Evolutionary conservation across 2,888 invertebrate genomes (phyloP).

Genomic region (Mactromeris polynyma): DNA sequence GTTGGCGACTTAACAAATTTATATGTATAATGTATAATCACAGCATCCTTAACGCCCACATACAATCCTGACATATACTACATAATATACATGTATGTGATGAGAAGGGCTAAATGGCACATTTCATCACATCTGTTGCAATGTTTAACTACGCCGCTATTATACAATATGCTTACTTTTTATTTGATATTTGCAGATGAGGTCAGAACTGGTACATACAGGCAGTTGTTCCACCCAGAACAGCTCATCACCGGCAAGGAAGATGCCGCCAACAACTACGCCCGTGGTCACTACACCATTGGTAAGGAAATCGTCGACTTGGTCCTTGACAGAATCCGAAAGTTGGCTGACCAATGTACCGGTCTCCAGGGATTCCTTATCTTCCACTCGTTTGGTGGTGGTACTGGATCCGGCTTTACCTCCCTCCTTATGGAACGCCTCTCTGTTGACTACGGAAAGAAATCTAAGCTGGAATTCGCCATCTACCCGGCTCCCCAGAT

Average conservation of each 20-base stretch:
- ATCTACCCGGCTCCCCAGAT: constrained; percentile 86
- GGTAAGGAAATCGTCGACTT: constrained; percentile 93
- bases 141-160: no score
- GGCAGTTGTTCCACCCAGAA: constrained; percentile 98
- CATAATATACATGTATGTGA: no score
- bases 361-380: constrained; percentile 86
- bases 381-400: constrained; percentile 86
- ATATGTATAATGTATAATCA: no score
- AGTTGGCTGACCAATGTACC: constrained; percentile 87
- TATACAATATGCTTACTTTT: no score
- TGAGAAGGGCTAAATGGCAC: no score
- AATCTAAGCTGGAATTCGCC: constrained; percentile 85
- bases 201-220: constrained; percentile 90
- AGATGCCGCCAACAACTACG: constrained; percentile 99
- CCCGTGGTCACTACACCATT: constrained; percentile 98
- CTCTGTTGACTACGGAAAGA: constrained; percentile 81
- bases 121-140: no score
- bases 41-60: no score
- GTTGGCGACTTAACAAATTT: no score
- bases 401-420: constrained; percentile 86
- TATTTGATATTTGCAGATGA: no score
- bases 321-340: constrained; percentile 86
- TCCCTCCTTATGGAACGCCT: constrained; percentile 86
- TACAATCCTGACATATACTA: no score
- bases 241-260: constrained; percentile 98